A percentile compares a stretch with the other conserved stretches of the same genome.
phyloP scores from a whole-genome alignment of 2,888 invertebrate species.

The Xanthia togata region DNA sequence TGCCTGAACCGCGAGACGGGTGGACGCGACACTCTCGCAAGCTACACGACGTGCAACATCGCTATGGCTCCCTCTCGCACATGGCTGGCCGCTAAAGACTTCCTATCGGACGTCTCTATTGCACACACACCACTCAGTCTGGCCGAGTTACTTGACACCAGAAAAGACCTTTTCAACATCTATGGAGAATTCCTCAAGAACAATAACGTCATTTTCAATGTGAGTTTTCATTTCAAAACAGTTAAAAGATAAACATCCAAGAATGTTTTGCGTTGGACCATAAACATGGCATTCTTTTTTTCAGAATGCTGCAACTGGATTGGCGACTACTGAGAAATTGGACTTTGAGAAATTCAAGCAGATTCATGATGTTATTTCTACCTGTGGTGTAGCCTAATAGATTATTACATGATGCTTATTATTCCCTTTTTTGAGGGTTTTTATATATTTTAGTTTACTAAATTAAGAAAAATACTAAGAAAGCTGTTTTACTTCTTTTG shows the following conservation, averaged over 20 bases:
- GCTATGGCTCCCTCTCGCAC: conserved; percentile 91
- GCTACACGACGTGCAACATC: conserved; percentile 91
- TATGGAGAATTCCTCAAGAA: conserved; percentile 91
- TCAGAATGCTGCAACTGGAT: conserved; percentile 86
- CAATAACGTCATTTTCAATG: conserved; percentile 87
- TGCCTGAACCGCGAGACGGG: conserved; percentile 90
- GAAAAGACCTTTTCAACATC: conserved; percentile 91
- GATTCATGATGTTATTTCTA: conserved; percentile 83
- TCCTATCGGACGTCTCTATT: conserved; percentile 91
- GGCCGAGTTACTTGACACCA: conserved; percentile 88
- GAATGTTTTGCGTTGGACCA: not conserved
- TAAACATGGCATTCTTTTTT: conserved; percentile 19
- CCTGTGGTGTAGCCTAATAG: conserved; percentile 78
- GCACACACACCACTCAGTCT: conserved; percentile 91
- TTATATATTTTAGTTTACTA: conserved; percentile 18
- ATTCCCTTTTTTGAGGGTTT: conserved; percentile 28
- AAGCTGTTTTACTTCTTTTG: conserved; percentile 17
- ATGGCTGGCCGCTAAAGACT: conserved; percentile 87
- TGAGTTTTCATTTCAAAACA: conserved; percentile 72
- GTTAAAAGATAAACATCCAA: conserved; percentile 2
- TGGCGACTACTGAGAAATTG: conserved; percentile 83
- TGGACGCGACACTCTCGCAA: conserved; percentile 87
- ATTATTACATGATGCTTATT: conserved; percentile 4
- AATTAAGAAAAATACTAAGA: conserved; percentile 6
- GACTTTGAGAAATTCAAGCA: conserved; percentile 86